Percentiles rank a stretch among this genome's conserved stretches.
Evolutionary conservation across 2,797 vertebrate genomes (phyloP).

Genomic region (Dipus sagitta): DNA sequence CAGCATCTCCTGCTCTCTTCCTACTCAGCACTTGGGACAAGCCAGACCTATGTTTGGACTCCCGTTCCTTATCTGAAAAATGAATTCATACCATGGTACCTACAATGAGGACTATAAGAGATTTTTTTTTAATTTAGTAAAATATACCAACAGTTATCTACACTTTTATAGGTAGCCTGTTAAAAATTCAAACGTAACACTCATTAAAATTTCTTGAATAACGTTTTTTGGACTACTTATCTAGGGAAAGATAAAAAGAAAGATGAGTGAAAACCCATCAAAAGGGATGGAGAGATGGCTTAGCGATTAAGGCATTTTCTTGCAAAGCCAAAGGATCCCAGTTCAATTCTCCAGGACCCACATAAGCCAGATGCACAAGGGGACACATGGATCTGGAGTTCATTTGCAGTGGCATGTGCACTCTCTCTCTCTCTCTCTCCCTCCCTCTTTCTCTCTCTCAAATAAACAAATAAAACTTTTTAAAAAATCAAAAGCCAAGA

Average conservation of each 20-base stretch:
- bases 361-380: too few species aligned
- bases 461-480: too few species aligned
- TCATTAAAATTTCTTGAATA: slow-evolving; percentile 35
- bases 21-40: neutral
- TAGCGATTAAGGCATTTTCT: too few species aligned
- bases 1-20: neutral
- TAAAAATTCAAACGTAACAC: neutral
- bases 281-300: too few species aligned
- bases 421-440: too few species aligned
- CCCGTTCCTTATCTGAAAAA: neutral
- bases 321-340: too few species aligned
- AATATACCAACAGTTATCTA: neutral
- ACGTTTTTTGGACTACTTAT: neutral
- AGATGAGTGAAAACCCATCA: neutral
- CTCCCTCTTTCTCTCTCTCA: too few species aligned
- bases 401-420: too few species aligned
- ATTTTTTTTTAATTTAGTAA: slow-evolving; percentile 10
- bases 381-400: too few species aligned
- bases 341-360: too few species aligned
- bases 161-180: neutral
- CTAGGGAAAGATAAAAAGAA: slow-evolving; percentile 2
- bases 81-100: neutral
- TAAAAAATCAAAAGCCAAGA: slow-evolving; percentile 5
- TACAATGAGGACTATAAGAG: neutral
- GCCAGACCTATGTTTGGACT: neutral